These are phyloP conservation scores for Limnodromus scolopaceus DNA, from an alignment of 2,797 vertebrate genomes.

Conservation along the genomic window DNA sequence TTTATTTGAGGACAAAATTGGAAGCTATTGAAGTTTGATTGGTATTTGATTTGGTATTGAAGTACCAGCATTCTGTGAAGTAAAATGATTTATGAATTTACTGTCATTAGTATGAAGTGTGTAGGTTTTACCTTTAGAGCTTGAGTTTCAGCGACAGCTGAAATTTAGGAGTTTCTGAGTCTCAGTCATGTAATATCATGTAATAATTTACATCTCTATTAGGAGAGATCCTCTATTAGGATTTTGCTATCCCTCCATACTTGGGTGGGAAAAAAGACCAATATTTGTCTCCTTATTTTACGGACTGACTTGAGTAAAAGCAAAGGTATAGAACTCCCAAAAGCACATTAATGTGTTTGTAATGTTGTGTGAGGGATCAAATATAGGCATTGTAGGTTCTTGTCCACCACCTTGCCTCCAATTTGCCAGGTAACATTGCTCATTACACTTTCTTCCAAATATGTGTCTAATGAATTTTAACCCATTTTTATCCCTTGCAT, in stretches of 20 bases:
- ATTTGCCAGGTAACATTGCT: background rate
- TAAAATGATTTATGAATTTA: background rate
- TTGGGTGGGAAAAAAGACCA: background rate
- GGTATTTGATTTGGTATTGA: too few relatives aligned
- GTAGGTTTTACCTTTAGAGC: background rate
- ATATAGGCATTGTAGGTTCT: background rate
- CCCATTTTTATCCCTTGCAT: background rate
- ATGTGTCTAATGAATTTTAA: background rate
- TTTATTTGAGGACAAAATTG: background rate
- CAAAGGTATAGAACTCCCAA: background rate
- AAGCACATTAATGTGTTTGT: background rate
- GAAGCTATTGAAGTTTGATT: background rate
- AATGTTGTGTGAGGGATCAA: background rate
- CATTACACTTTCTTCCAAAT: background rate
- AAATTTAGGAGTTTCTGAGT: background rate
- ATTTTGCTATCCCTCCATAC: background rate
- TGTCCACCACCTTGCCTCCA: background rate
- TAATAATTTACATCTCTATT: background rate
- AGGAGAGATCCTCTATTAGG: background rate
- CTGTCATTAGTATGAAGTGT: background rate
- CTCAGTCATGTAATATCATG: background rate
- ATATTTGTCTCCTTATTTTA: background rate
- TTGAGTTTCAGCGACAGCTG: background rate
- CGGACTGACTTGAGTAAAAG: background rate
- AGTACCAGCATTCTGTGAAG: background rate